phyloP scores from a whole-genome alignment of 2,888 invertebrate species.

The Zonitis immaculata region DNA sequence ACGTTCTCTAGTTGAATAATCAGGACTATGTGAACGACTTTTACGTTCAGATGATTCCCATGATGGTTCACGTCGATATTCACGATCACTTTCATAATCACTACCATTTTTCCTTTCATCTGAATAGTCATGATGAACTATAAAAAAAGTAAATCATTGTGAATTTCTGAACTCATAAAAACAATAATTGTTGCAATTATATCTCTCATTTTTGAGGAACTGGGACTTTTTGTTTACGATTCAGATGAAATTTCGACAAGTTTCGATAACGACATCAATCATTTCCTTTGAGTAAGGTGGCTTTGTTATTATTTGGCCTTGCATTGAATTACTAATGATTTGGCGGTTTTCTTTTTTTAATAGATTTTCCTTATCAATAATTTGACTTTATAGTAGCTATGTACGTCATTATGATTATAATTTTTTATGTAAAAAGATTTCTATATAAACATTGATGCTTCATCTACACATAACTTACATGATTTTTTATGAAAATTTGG shows the following conservation, averaged over 20 bases:
- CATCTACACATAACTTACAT: constrained; percentile 13
- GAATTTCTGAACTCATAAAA: too few relatives aligned
- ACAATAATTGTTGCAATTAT: neutral
- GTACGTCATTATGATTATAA: too few relatives aligned
- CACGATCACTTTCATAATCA: constrained; percentile 45
- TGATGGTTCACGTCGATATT: constrained; percentile 33
- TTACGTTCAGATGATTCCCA: constrained; percentile 28
- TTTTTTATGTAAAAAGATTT: neutral
- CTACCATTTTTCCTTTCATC: constrained; percentile 39
- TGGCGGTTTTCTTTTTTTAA: too few relatives aligned
- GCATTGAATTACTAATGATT: too few relatives aligned
- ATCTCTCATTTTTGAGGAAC: neutral
- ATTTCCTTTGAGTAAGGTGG: too few relatives aligned
- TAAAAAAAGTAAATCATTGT: constrained; percentile 16
- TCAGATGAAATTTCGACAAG: too few relatives aligned
- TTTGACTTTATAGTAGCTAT: too few relatives aligned
- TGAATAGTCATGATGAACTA: constrained; percentile 36
- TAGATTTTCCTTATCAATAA: too few relatives aligned
- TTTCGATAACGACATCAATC: too few relatives aligned
- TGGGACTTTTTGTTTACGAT: too few relatives aligned
- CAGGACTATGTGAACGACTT: constrained; percentile 41
- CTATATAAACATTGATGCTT: neutral
- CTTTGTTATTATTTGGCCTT: too few relatives aligned
- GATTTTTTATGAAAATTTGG: constrained; percentile 24
- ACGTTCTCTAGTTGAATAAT: constrained; percentile 33